These are phyloP conservation scores for Sanderia malayensis DNA, from an alignment of 30 jellyfish, hydroid and myxozoan species.

Conservation along the genomic window DNA sequence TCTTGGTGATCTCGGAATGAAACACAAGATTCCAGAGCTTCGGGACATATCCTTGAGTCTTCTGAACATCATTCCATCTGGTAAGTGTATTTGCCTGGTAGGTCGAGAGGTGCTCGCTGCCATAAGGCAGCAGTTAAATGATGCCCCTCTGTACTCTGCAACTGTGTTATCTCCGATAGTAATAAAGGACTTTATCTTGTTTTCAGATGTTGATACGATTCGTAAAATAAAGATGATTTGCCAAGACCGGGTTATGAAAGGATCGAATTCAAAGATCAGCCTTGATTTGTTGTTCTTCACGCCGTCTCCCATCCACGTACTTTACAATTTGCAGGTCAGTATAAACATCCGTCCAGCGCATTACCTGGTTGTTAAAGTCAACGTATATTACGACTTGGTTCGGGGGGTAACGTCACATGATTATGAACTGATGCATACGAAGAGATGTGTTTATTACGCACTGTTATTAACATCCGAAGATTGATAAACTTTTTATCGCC, in stretches of 20 bases:
- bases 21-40: slow-evolving; percentile 66
- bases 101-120: too few species aligned
- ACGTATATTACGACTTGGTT: too few species aligned
- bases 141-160: too few species aligned
- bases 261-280: slow-evolving; percentile 37
- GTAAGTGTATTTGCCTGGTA: too few species aligned
- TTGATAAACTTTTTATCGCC: too few species aligned
- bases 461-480: not conserved
- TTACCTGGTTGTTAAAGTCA: too few species aligned
- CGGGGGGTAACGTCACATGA: too few species aligned
- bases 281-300: slow-evolving; percentile 63
- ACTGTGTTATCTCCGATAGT: too few species aligned
- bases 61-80: slow-evolving; percentile 89
- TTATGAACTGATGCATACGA: too few species aligned
- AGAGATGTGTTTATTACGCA: too few species aligned
- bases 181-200: not conserved
- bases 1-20: slow-evolving; percentile 90
- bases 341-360: too few species aligned
- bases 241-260: slow-evolving; percentile 72
- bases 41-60: slow-evolving; percentile 81
- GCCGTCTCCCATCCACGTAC: slow-evolving; percentile 77
- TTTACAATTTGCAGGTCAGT: slow-evolving; percentile 87
- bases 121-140: too few species aligned
- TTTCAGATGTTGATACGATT: slow-evolving; percentile 86
- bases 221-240: slow-evolving; percentile 61